Evolutionary conservation across 2,888 invertebrate species (phyloP), one percentile per base, ranked within the genome.

Genomic region (Heliconius ethilla): DNA sequence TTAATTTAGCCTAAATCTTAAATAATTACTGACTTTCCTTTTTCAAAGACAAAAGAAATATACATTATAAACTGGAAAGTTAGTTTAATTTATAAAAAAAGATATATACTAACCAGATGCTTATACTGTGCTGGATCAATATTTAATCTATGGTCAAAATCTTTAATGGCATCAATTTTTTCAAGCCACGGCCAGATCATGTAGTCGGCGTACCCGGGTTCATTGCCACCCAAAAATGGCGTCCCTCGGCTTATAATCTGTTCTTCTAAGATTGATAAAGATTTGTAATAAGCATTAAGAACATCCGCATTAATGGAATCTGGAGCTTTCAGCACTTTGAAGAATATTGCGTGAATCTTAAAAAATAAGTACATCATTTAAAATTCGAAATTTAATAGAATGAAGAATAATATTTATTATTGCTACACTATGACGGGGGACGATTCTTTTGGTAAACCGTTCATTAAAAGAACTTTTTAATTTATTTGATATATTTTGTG

Each of bases 121-220:
- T 93, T 92, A 81, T 95, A 96, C 84, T 95, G 95, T 11, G 95
- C 90, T 13, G 89, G 89, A 70, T 95, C 95, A 82, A 96, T 91
- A 78, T 89, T 86, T 79, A 93, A 90, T 62, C 91, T 91, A 15
- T 95, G 94, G 27, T 95, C 93, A 0, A 91, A 88, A 63, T 95
- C 88, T 45, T 95, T 86, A 79, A 92, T 87, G 0, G 75, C 55
- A 3, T 95, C 93, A 0, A 96, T 85, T 83, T 96, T 93, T 89
- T 97, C 97, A 83, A 97, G 96, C 97, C 97, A 97, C 0, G 97
- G 97, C 97, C 97, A 98, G 83, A 97, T 97, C 97, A 97, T 97
- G 83, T 97, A 97, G 87, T 98, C 97, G 25, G 96, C 91, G 95
- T 96, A 97, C 15, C 97, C 97, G 0, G 97, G 97, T 79, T 95